Evolutionary conservation across 2,113 vertebrate species (phyloP), one percentile per base, ranked within the genome.

Genomic region (Eleginops maclovinus): DNA sequence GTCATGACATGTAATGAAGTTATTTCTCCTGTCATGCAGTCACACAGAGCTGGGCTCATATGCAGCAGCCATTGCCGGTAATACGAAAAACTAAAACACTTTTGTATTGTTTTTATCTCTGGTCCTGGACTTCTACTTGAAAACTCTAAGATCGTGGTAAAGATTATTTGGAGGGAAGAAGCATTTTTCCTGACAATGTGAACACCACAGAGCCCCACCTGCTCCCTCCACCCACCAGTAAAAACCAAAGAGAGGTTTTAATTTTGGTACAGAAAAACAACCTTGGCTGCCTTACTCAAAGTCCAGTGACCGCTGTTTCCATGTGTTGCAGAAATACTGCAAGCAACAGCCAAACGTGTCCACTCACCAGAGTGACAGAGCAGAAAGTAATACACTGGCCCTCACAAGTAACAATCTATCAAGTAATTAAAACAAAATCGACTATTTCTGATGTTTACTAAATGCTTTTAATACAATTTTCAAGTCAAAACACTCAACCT

Each of bases 1-100:
- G 75, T 89, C 75, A 65, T 24, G 82, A 91, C 84, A 68, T 76
- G 80, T 88, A 84, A 91, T 89, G 85, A 89, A 92, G 88, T 91
- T 89, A 88, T 86, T 80, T 69, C 80, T 73, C 79, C 63, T 61
- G 63, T 79, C 50, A 21, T 80, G 75, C 60, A 51, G 59, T 81
- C 85, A 86, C 79, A 67, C 71, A 65, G 64, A 73, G 76, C 46
- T 43, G 59, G 56, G 50, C 62, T 49, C n/a, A 4, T 17, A 22
- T 69, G 55, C 56, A 77, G 79, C 71, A 54, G 67, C 75, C 68
- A 69, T n/a, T 16, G 31, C 56, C 87, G 87, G 86, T 85, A 81
- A 86, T 81, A n/a, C n/a, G n/a, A 76, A 87, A 81, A 66, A 65
- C 49, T 36, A 36, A 36, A 79, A 67, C 50, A 49, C 59, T 50